Evolutionary conservation across 2,113 vertebrate genomes (phyloP).

Genomic region (Rhinolophus sinicus): DNA sequence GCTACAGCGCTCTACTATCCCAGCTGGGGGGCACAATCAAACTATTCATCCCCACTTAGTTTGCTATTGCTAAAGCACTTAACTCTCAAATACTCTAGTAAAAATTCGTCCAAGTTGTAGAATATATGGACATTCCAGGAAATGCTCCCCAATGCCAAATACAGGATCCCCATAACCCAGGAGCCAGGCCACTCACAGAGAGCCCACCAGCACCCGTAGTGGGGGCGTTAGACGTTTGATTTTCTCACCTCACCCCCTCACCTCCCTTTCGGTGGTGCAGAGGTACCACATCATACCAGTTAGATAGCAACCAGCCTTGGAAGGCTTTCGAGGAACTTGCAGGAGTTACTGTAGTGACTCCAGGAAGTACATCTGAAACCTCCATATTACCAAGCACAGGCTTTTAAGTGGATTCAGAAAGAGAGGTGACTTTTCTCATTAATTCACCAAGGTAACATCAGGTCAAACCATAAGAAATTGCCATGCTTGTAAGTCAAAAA

Average conservation of each 20-base stretch:
- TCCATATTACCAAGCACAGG: neutral
- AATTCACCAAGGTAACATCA: neutral
- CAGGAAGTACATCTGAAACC: neutral
- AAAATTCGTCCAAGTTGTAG: neutral
- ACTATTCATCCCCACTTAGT: neutral
- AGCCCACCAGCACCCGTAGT: neutral
- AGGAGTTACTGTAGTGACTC: neutral
- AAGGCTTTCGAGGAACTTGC: neutral
- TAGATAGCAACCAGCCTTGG: neutral
- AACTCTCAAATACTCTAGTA: neutral
- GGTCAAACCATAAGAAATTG: neutral
- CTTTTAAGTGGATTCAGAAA: conserved; percentile 37
- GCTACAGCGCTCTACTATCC: too few relatives aligned
- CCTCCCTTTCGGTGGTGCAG: fast-evolving
- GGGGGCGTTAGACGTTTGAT: neutral
- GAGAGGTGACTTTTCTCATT: neutral
- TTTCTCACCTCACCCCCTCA: neutral
- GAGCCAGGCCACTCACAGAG: neutral
- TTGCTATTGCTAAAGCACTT: neutral
- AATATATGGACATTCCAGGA: neutral
- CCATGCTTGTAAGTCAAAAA: neutral
- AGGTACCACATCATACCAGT: neutral
- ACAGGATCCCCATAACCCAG: neutral
- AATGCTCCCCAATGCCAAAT: neutral
- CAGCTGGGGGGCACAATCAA: neutral